Base-by-base conservation (phyloP, 2,113 vertebrate genomes). In the Centropristis striata region DNA sequence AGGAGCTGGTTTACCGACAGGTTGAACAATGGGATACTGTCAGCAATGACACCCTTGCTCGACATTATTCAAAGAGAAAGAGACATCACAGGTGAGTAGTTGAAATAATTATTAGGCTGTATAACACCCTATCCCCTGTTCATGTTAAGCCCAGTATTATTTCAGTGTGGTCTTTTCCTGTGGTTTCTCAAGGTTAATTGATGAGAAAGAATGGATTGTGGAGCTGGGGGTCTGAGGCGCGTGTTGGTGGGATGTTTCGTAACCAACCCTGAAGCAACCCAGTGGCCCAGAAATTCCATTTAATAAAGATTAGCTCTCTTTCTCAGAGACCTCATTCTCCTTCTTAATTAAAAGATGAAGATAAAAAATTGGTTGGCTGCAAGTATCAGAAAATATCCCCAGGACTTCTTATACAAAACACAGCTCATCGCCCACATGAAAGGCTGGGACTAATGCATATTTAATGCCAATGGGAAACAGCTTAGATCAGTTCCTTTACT, bases 261-360 rank as follows among this genome's bases (percentile, higher is more conserved):
- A 91, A 90, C 75, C 46, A 91, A 78, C 84, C 93, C 89, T 10
- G 58, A 60, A 93, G 92, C 92, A 53, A 87, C 70, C 85, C 83
- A 87, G 65, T 88, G 90, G 91, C 90, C 93, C 88, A 90, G 93
- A 94, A 95, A 94, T 92, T 94, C 84, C 90, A 94, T 93, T 94
- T 95, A 94, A 94, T 94, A 94, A 93, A 94, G 93, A 94, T 94
- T 94, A 93, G 90, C 90, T 90, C 82, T 37, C 81, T 91, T 92
- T 90, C 90, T 86, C 75, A 23, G 83, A 90, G 90, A 90, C 86
- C 90, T 93, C 78, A 92, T 93, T 94, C 87, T 87, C 81, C 74
- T 84, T 75, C 89, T 92, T 94, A 94, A 94, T 94, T 94, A 94
- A 94, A 92, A 93, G 80, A 88, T 86, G 88, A 80, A 92, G 92